Base-by-base conservation (phyloP, 2,113 vertebrate species). In the Ctenodactylus gundi region DNA sequence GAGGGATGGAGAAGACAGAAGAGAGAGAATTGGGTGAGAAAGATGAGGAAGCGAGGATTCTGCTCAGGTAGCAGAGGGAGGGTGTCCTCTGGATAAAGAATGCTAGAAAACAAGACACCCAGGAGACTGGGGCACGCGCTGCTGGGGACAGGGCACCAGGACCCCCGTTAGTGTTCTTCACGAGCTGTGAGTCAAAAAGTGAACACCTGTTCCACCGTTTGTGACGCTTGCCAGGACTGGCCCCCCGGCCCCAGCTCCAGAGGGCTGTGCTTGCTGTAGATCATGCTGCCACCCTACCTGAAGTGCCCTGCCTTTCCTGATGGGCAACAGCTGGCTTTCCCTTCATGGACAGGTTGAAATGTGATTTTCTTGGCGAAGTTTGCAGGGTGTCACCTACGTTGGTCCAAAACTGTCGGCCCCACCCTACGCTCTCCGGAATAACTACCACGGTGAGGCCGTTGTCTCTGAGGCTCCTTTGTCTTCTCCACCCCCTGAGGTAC, bases 21-120 rank as follows among this genome's bases (percentile, higher is more conserved):
- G 0, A 7, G 12, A 7, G 31, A 34, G 44, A 51, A 23, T 2
- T 5, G 13, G 6, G 12, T 4, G 15, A 58, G 21, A n/a, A 18
- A 23, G 21, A 39, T 5, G 18, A 29, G 21, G n/a, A 44, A 0
- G 0, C 20, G 15, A 53, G 46, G 36, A 39, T 39, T 15, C 51
- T 88, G 73, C 23, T 72, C n/a, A 23, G 18, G 36, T 13, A 12
- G 17, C 29, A 68, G 55, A 65, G 46, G 14, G 46, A 64, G 53
- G 49, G 21, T 4, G 17, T 34, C 8, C 25, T 39, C 15, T 18
- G 25, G 31, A 31, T n/a, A 15, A 31, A 39, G 7, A 23, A 0
- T 62, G 5, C 39, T 46, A 27, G 67, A 49, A 31, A 58, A 36
- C 11, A 25, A 18, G 62, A 27, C 23, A 80, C 4, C 21, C 1